Conservation (phyloP, 2,797 vertebrate species). For the Eremophila alpestris region DNA sequence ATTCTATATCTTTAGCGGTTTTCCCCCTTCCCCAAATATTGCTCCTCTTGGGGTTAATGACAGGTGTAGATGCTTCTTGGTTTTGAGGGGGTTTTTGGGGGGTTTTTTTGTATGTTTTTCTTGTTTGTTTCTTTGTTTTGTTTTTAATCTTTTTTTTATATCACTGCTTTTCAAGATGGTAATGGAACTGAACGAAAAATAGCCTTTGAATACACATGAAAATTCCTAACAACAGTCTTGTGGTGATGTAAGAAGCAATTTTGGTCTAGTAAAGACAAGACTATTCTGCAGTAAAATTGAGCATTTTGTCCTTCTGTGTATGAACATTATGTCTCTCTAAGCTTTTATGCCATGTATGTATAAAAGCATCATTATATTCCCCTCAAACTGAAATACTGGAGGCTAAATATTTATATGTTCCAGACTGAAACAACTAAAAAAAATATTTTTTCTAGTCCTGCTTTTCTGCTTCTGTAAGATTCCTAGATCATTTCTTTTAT, state of each 20-base stretch:
- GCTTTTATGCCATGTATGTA: not conserved
- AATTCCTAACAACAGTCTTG: not conserved
- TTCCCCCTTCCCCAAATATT: not conserved
- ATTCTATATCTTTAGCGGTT: not conserved
- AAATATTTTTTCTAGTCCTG: not conserved
- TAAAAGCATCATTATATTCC: not conserved
- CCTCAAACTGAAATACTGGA: not conserved
- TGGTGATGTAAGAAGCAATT: not conserved
- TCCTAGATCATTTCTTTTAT: not conserved
- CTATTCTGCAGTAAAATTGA: not conserved
- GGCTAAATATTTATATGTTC: not conserved
- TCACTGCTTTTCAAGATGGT: not conserved
- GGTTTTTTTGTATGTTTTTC: fast-evolving
- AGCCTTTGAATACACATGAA: not conserved
- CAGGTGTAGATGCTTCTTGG: not conserved
- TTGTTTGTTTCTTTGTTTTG: too few relatives aligned
- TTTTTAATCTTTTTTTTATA: not conserved
- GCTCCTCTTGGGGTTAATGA: not conserved
- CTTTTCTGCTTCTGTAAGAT: not conserved
- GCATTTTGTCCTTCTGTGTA: not conserved
- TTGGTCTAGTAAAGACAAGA: not conserved
- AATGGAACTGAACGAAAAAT: not conserved
- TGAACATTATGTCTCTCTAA: not conserved
- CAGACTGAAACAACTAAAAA: not conserved
- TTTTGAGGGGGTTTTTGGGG: not conserved